A percentile compares a stretch with the other conserved stretches of the same genome.
Conservation (phyloP, 2,113 vertebrate species). For the Calyptommatus sinebrachiatus region DNA sequence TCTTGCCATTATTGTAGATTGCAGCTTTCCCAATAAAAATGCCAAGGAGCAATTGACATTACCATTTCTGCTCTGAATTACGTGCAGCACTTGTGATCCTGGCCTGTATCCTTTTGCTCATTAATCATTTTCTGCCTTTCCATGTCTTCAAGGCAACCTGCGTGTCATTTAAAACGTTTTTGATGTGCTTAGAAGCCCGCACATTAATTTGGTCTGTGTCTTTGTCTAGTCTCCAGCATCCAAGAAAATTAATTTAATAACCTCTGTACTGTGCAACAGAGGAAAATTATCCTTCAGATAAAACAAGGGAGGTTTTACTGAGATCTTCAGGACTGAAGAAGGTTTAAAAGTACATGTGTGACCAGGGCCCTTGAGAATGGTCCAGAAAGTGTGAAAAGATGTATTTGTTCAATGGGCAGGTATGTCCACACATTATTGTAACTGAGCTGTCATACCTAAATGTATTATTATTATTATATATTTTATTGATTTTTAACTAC, state of each 20-base stretch:
- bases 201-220: not conserved
- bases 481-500: too few relatives aligned
- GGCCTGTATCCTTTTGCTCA: not conserved
- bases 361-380: too few relatives aligned
- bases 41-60: not conserved
- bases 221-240: not conserved
- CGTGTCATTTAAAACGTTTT: not conserved
- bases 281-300: not conserved
- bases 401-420: too few relatives aligned
- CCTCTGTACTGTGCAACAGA: not conserved
- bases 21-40: constrained; percentile 20
- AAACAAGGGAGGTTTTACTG: not conserved
- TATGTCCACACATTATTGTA: not conserved
- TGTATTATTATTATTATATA: too few relatives aligned
- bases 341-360: too few relatives aligned
- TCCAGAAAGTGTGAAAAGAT: not conserved
- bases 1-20: constrained; percentile 15
- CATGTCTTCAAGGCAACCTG: not conserved
- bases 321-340: too few relatives aligned
- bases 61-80: constrained; percentile 4
- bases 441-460: too few relatives aligned
- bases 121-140: not conserved
- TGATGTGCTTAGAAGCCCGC: constrained; percentile 1
- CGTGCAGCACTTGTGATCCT: not conserved
- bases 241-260: not conserved